These are phyloP conservation scores for Brachyalestes nurse DNA, from an alignment of 2,797 vertebrate species.

Conservation along the genomic window DNA sequence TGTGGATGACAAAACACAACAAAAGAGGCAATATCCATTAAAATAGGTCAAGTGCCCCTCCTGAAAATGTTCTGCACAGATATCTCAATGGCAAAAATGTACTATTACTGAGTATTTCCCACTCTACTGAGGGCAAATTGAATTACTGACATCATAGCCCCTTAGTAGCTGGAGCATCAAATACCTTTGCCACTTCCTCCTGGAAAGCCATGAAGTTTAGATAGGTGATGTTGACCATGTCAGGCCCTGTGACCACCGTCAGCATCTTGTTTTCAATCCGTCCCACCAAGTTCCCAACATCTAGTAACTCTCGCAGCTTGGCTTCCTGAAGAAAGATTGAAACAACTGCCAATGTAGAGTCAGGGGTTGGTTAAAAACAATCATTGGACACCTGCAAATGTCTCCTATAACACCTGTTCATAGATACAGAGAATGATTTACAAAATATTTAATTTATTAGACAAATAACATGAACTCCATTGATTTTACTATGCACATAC, in stretches of 20 bases:
- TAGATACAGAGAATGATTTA: too few species aligned
- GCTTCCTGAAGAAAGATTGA: slow-evolving; percentile 82
- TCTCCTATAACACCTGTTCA: too few species aligned
- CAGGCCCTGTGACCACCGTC: slow-evolving; percentile 93
- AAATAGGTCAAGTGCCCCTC: slow-evolving; percentile 27
- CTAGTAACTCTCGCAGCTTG: slow-evolving; percentile 93
- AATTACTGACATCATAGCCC: slow-evolving; percentile 4
- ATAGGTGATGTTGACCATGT: slow-evolving; percentile 94
- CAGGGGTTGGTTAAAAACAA: not conserved
- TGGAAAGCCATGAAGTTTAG: slow-evolving; percentile 95
- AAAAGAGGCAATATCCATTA: slow-evolving; percentile 32
- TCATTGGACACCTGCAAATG: too few species aligned
- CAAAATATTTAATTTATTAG: too few species aligned
- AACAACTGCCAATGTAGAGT: not conserved
- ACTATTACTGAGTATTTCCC: not conserved
- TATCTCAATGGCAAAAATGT: slow-evolving; percentile 9
- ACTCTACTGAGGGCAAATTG: not conserved
- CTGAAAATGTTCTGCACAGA: slow-evolving; percentile 9
- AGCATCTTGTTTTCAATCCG: slow-evolving; percentile 94
- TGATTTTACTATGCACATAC: too few species aligned
- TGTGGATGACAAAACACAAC: slow-evolving; percentile 54
- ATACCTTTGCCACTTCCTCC: slow-evolving; percentile 96
- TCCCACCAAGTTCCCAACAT: slow-evolving; percentile 89
- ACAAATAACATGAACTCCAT: too few species aligned
- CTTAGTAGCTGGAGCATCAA: not conserved